Percentiles rank a stretch among this genome's conserved stretches.
Evolutionary conservation across 2,113 vertebrate species (phyloP).

Genomic region (Ursus arctos): DNA sequence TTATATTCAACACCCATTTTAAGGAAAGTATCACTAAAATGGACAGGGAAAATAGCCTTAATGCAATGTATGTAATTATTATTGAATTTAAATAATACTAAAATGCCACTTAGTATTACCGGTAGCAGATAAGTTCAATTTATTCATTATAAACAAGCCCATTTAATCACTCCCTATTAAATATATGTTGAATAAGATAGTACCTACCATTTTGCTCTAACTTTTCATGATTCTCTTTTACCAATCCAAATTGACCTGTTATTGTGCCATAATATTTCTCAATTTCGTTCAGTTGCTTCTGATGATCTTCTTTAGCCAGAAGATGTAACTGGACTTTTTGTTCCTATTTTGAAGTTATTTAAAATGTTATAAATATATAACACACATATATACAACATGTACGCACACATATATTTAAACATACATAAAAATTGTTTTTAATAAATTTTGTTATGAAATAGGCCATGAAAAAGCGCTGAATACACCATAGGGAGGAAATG

Average conservation of each 20-base stretch:
- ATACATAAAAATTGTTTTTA: neutral
- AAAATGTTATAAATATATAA: constrained; percentile 46
- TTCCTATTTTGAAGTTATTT: constrained; percentile 89
- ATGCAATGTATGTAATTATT: constrained; percentile 18
- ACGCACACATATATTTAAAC: neutral
- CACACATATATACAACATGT: neutral
- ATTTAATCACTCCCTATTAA: constrained; percentile 43
- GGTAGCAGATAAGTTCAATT: constrained; percentile 55
- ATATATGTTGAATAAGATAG: constrained; percentile 55
- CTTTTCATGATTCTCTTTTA: constrained; percentile 92
- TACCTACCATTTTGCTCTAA: constrained; percentile 94
- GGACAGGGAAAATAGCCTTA: constrained; percentile 2
- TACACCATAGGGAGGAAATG: neutral
- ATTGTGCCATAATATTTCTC: constrained; percentile 92
- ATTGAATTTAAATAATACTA: constrained; percentile 58
- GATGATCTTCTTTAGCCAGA: constrained; percentile 92
- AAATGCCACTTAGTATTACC: neutral
- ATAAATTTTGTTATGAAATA: constrained; percentile 16
- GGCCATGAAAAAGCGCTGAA: constrained; percentile 37
- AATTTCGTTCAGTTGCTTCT: constrained; percentile 94
- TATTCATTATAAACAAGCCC: constrained; percentile 39
- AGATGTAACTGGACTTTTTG: constrained; percentile 93
- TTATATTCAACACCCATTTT: constrained; percentile 45
- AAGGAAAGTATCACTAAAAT: constrained; percentile 56
- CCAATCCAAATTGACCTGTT: constrained; percentile 89